These are phyloP conservation scores for Pristionchus pacificus DNA, from an alignment of 1,140 invertebrate genomes.

Conservation along the genomic window DNA sequence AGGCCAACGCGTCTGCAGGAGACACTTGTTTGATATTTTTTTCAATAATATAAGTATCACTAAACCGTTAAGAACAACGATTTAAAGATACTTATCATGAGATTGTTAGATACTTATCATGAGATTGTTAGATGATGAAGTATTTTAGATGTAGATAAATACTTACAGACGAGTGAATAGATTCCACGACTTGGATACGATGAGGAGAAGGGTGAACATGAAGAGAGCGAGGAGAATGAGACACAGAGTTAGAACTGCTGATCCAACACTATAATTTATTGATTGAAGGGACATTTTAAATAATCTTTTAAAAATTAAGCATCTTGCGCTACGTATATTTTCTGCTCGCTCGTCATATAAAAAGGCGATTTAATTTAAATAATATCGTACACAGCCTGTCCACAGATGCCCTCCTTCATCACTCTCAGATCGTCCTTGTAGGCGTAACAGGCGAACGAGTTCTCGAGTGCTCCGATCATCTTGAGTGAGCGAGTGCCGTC, in stretches of 20 bases:
- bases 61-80: too few species aligned
- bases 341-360: too few species aligned
- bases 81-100: too few species aligned
- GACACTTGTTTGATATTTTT: too few species aligned
- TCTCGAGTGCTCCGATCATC: constrained; percentile 40
- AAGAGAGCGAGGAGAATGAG: constrained; percentile 50
- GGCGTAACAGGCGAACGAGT: constrained; percentile 39
- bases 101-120: too few species aligned
- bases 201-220: constrained; percentile 45
- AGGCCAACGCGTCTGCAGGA: too few species aligned
- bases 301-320: constrained; percentile 6
- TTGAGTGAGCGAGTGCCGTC: constrained; percentile 35
- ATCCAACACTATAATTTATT: constrained; percentile 45
- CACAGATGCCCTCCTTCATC: constrained; percentile 46
- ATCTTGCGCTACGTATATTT: too few species aligned
- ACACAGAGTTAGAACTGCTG: constrained; percentile 35
- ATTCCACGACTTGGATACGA: constrained; percentile 48
- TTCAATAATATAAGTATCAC: too few species aligned
- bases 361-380: background rate
- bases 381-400: constrained; percentile 45
- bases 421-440: constrained; percentile 39
- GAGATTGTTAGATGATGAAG: too few species aligned
- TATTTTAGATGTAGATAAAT: too few species aligned
- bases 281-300: background rate
- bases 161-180: constrained; percentile 44